phyloP scores from a whole-genome alignment of 1,140 invertebrate species.

The Diorhabda carinulata region DNA sequence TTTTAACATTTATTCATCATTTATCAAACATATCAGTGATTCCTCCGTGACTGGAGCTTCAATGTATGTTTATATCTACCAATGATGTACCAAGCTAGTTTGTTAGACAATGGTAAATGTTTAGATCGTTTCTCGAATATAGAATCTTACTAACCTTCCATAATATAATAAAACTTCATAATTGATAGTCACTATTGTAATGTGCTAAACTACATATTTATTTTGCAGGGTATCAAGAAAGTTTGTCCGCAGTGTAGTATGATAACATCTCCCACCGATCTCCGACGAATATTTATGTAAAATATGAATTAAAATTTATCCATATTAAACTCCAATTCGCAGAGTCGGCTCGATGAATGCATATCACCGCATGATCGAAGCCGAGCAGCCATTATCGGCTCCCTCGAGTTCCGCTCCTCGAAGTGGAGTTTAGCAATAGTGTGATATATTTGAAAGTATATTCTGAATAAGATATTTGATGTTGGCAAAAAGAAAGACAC shows the following conservation, averaged over 20 bases:
- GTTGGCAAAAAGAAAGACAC: background rate
- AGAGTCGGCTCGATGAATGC: background rate
- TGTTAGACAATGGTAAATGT: background rate
- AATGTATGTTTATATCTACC: background rate
- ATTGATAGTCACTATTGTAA: background rate
- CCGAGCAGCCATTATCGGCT: too few relatives aligned
- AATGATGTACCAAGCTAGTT: background rate
- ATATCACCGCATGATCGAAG: too few relatives aligned
- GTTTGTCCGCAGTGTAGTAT: constrained; percentile 79
- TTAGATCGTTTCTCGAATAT: background rate
- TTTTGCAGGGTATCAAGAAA: constrained; percentile 65
- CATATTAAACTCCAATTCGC: background rate
- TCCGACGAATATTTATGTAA: constrained; percentile 74
- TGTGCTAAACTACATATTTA: constrained; percentile 12
- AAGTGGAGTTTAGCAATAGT: background rate
- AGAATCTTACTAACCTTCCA: background rate
- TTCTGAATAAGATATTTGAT: background rate
- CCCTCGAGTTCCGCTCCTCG: background rate
- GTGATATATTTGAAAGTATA: background rate
- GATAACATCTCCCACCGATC: constrained; percentile 71
- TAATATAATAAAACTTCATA: background rate
- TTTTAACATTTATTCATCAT: too few relatives aligned
- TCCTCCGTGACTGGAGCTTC: background rate
- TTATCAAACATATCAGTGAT: too few relatives aligned
- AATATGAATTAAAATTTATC: constrained; percentile 10